Evolutionary conservation across 2,797 vertebrate species (phyloP).

Genomic region (Neosalanx taihuensis): DNA sequence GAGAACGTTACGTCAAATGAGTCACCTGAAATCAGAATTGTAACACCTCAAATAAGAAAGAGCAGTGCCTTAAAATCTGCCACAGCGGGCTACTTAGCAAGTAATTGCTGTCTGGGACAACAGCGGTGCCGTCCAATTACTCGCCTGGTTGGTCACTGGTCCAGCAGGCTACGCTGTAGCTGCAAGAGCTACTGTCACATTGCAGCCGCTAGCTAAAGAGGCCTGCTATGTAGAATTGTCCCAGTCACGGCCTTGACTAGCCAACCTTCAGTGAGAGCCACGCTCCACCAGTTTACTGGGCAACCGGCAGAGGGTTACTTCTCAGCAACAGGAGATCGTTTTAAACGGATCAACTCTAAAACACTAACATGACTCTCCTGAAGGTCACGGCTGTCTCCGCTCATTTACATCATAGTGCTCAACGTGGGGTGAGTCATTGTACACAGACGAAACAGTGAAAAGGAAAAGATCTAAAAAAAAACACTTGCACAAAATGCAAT

Average conservation of each 20-base stretch:
- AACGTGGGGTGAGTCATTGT: constrained; percentile 34
- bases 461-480: constrained; percentile 12
- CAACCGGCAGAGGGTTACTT: constrained; percentile 58
- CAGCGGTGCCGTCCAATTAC: constrained; percentile 10
- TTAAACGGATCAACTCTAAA: constrained; percentile 57
- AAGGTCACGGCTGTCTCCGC: constrained; percentile 28
- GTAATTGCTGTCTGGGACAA: constrained; percentile 1
- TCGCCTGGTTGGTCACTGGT: constrained; percentile 11
- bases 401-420: constrained; percentile 36
- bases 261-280: not conserved
- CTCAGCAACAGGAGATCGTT: constrained; percentile 60
- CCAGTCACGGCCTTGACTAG: constrained; percentile 2
- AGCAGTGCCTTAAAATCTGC: constrained; percentile 10
- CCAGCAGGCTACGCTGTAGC: not conserved
- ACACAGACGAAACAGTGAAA: constrained; percentile 17
- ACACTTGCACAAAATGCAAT: constrained; percentile 3
- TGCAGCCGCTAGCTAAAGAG: constrained; percentile 28
- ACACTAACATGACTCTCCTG: constrained; percentile 48
- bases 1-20: constrained; percentile 15
- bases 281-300: constrained; percentile 53
- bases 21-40: constrained; percentile 30
- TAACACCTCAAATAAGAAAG: constrained; percentile 5
- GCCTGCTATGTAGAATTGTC: constrained; percentile 29
- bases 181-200: constrained; percentile 2
- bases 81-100: not conserved